Percentiles rank a stretch among this genome's conserved stretches.
These are phyloP conservation scores for Drosophila bifasciata DNA, from an alignment of 1,140 invertebrate genomes.

Conservation along the genomic window DNA sequence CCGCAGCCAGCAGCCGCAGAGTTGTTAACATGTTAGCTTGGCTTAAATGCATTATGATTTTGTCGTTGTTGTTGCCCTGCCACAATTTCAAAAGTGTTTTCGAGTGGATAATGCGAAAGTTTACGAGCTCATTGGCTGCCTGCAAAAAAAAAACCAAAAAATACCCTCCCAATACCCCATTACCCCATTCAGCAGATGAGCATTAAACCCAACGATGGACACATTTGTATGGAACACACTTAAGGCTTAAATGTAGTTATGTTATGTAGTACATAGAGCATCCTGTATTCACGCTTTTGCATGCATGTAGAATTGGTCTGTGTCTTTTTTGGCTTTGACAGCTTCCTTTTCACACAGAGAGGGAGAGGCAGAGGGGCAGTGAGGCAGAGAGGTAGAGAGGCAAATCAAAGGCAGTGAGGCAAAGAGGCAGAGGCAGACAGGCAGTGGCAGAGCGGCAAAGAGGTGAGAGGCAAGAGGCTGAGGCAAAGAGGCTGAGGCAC, in stretches of 20 bases:
- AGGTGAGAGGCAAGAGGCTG: too few species aligned
- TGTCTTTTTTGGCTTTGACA: slow-evolving; percentile 8
- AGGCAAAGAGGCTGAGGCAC: too few species aligned
- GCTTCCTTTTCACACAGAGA: slow-evolving; percentile 28
- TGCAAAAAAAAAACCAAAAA: too few species aligned
- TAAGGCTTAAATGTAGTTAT: not conserved
- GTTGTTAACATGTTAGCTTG: slow-evolving; percentile 52
- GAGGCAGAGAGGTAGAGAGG: too few species aligned
- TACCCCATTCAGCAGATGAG: not conserved
- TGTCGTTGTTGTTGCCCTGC: slow-evolving; percentile 8
- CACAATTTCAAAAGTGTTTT: slow-evolving; percentile 41
- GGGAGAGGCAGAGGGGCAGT: too few species aligned
- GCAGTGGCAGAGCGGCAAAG: too few species aligned
- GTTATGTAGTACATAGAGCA: too few species aligned
- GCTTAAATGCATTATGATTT: slow-evolving; percentile 60
- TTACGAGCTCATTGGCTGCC: slow-evolving; percentile 21
- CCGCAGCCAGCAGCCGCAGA: slow-evolving; percentile 24
- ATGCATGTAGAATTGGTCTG: not conserved
- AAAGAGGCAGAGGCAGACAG: too few species aligned
- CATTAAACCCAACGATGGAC: not conserved
- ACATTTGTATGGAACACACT: not conserved
- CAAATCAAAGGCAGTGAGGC: too few species aligned
- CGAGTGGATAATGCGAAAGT: slow-evolving; percentile 31
- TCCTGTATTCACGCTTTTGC: not conserved
- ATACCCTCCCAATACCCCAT: too few species aligned